Base-by-base conservation (phyloP, 2,888 invertebrate species). In the Chrysotoxum bicinctum region DNA sequence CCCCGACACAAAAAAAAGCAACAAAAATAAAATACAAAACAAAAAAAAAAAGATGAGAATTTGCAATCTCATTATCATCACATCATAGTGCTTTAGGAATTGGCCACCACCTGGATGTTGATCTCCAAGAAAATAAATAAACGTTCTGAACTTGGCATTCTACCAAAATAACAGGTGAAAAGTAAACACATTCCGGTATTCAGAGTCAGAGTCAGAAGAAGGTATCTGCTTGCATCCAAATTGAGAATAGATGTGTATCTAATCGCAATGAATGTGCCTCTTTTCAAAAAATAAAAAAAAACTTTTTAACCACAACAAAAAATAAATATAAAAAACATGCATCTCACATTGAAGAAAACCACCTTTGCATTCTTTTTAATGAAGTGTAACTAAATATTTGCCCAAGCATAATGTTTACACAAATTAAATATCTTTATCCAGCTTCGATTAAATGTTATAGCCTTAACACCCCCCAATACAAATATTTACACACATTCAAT, bases 361-460 rank as follows among this genome's bases (percentile, higher is more conserved):
- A 37, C 10, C 45, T 37, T 43, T 54, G 26, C 37, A 68, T 40
- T 43, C 10, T 66, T 79, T 64, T 72, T 56, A 81, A 85, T 85
- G 69, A 81, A 81, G 76, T 81, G 62, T 81, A 85, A 81, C 81
- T 76, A 85, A 85, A 85, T 85, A 81, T 85, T 85, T 85, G 81
- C 58, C 58, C 56, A 26, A 62, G 69, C 40, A 76, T 73, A 74
- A 81, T 81, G 81, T 85, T 85, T 85, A 77, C 77, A 66, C 64
- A 35, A 85, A 77, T 85, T 85, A 85, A 76, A 85, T 81, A 85
- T 81, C 85, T 76, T 81, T 76, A 81, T 85, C 81, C 73, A 77
- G 72, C 73, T 85, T 81, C 81, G 50, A 73, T 76, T 64, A 26
- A 48, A 81, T 81, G 81, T 85, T 73, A 80, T 84, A 64, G 85